phyloP scores from a whole-genome alignment of 2,113 vertebrate species.

The Isichthys henryi region DNA sequence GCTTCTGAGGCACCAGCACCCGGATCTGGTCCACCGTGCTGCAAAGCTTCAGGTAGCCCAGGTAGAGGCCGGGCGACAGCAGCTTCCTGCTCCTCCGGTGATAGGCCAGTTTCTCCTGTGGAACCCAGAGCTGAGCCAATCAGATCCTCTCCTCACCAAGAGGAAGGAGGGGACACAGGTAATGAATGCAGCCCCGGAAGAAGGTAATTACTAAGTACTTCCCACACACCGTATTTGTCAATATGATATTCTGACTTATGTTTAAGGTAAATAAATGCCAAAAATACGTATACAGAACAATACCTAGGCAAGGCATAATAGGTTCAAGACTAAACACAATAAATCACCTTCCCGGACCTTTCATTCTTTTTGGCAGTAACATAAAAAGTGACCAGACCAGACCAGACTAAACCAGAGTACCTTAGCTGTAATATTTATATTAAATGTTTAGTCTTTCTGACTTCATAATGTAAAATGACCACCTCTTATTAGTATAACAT shows the following conservation, averaged over 20 bases:
- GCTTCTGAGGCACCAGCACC: conserved; percentile 75
- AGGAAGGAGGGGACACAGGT: not conserved
- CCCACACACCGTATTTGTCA: not conserved
- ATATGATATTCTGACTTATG: not conserved
- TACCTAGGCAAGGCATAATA: not conserved
- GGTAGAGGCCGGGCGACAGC: conserved; percentile 72
- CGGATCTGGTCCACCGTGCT: conserved; percentile 86
- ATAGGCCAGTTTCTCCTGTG: conserved; percentile 79
- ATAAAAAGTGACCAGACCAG: not conserved
- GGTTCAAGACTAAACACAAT: not conserved
- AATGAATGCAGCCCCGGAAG: not conserved
- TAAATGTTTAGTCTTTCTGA: conserved; percentile 16
- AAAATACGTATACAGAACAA: not conserved
- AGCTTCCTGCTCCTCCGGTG: conserved; percentile 73
- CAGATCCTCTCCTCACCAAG: conserved; percentile 9
- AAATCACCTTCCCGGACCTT: not conserved
- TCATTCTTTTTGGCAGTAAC: conserved; percentile 1
- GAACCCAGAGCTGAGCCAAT: not conserved
- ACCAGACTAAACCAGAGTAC: conserved; percentile 17
- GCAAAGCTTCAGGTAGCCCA: conserved; percentile 84
- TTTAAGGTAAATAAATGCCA: not conserved
- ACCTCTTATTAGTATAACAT: not conserved
- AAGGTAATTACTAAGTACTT: not conserved
- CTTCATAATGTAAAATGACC: not conserved
- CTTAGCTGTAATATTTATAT: conserved; percentile 14